Evolutionary conservation across 2,113 vertebrate species (phyloP).

Genomic region (Noturus placidus): DNA sequence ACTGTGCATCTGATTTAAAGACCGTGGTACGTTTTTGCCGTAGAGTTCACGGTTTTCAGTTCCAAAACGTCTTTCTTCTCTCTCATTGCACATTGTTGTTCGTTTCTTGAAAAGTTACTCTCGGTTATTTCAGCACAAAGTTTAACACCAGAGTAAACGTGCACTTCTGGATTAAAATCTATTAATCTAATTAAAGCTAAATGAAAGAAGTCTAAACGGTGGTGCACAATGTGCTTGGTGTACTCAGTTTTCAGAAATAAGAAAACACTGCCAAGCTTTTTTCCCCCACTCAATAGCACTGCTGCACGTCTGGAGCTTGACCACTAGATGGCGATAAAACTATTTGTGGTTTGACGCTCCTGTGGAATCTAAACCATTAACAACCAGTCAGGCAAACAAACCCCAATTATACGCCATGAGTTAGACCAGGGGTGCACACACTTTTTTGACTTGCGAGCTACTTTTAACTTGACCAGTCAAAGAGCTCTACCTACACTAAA

Average conservation of each 20-base stretch:
- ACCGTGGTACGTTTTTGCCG: too few relatives aligned
- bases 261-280: not conserved
- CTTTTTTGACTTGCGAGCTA: too few relatives aligned
- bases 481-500: too few relatives aligned
- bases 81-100: too few relatives aligned
- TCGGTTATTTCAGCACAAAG: too few relatives aligned
- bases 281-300: not conserved
- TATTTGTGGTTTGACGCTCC: not conserved
- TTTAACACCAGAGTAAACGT: too few relatives aligned
- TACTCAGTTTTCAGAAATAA: not conserved
- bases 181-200: not conserved
- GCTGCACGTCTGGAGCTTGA: not conserved
- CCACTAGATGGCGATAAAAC: conserved; percentile 67
- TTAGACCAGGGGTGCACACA: too few relatives aligned
- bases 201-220: not conserved
- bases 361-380: not conserved
- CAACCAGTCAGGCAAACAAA: not conserved
- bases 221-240: not conserved
- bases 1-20: too few relatives aligned
- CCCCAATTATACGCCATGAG: not conserved
- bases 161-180: not conserved
- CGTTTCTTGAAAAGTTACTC: too few relatives aligned
- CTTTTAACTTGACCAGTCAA: too few relatives aligned
- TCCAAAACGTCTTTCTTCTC: too few relatives aligned
- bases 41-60: too few relatives aligned